These are phyloP conservation scores for Casuarius casuarius DNA, from an alignment of 2,113 vertebrate genomes.

Conservation along the genomic window DNA sequence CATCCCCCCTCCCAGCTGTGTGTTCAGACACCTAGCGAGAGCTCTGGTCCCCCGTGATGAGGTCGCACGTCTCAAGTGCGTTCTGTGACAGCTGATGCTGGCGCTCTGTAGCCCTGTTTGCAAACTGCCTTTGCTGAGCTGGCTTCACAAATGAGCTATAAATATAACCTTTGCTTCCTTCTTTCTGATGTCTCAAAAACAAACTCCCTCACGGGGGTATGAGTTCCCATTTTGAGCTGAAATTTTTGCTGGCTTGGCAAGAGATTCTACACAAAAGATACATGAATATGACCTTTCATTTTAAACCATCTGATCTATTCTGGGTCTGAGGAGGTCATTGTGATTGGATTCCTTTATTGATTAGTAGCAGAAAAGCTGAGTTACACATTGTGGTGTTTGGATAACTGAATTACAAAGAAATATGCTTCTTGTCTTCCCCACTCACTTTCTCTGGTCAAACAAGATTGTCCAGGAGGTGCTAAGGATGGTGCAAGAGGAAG, in stretches of 20 bases:
- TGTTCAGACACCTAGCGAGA: not conserved
- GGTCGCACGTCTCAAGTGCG: rapidly evolving
- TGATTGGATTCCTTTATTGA: not conserved
- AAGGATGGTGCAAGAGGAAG: not conserved
- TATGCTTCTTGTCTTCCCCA: not conserved
- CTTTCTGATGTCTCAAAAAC: not conserved
- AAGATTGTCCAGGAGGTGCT: not conserved
- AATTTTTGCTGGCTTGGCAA: not conserved
- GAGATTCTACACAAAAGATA: not conserved
- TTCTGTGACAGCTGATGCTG: not conserved
- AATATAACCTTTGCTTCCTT: not conserved
- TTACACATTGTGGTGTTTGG: not conserved
- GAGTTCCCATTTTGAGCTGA: not conserved
- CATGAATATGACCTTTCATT: not conserved
- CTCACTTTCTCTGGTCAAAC: not conserved
- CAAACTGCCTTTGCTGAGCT: not conserved
- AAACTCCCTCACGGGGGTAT: not conserved
- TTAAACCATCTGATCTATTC: not conserved
- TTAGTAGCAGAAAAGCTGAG: not conserved
- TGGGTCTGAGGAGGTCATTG: not conserved
- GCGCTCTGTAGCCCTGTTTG: not conserved
- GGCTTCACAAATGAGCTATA: not conserved
- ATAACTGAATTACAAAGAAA: not conserved
- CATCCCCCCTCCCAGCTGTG: not conserved
- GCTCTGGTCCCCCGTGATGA: not conserved